Evolutionary conservation across 2,888 invertebrate species (phyloP), one percentile per base, ranked within the genome.

Genomic region (Muschampia plurimacula): DNA sequence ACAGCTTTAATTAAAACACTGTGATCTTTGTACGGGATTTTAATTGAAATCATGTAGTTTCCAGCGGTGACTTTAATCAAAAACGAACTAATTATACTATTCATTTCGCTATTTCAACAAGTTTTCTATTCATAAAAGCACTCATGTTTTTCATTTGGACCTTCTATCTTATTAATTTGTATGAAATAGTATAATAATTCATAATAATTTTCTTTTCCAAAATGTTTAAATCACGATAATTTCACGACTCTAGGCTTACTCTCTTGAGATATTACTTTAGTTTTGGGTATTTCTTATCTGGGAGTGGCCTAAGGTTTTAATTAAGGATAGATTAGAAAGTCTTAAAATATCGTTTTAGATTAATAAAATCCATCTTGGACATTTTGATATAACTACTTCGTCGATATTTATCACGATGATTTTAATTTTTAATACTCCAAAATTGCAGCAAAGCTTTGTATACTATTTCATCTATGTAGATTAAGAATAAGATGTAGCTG

Each of bases 1-100:
- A 86, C 82, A 84, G 83, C 83, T 86, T 85, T 88, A 88, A 90
- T 90, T 87, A 87, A 87, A 89, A 79, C 84, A 84, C 82, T 82
- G 81, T 82, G 82, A 83, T 84, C 83, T 82, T 81, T 77, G 78
- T 80, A 83, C 80, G 76, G 78, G 81, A 80, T 82, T 83, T 84
- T 86, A 86, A 90, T 88, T 86, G 84, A 86, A 87, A 87, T 83
- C 70, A 71, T 60, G 72, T 62, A 36, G 55, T 52, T 67, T 15
- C 12, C 39, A 67, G 57, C 32, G 46, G 39, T 73, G 44, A 64
- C 62, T 59, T 68, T 57, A 57, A 41, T 67, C 55, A 44, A 72
- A 72, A 59, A 62, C 41, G 52, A 12, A 44, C 44, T 57, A 49
- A 66, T 71, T 59, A 44, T 65, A 12, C 10, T 52, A 22, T 62